Conservation (phyloP, 2,888 invertebrate species). For the Orchesellides sinensis region DNA sequence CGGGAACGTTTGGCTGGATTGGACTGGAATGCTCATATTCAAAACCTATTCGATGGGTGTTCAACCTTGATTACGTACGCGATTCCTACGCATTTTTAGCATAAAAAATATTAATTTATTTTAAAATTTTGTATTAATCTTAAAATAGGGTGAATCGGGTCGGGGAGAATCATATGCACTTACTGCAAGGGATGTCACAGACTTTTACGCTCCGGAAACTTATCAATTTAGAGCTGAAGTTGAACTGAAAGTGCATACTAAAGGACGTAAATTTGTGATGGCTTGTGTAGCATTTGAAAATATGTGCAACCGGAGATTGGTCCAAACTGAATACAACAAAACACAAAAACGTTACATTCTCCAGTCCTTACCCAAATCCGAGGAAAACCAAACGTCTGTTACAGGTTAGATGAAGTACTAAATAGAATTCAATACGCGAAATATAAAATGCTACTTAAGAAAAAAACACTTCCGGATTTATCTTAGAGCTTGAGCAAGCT, state of each 20-base stretch:
- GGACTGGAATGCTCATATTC: conserved; percentile 35
- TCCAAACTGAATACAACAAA: background rate
- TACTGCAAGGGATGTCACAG: background rate
- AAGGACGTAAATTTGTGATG: background rate
- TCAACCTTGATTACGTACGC: conserved; percentile 25
- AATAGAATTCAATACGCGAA: background rate
- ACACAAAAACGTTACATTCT: conserved; percentile 8
- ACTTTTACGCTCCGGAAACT: conserved; percentile 16
- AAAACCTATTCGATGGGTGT: conserved; percentile 47
- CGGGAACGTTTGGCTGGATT: conserved; percentile 16
- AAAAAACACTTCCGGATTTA: too few relatives aligned
- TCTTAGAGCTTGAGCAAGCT: conserved; percentile 22
- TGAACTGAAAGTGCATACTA: background rate
- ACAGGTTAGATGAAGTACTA: conserved; percentile 9
- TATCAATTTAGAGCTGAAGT: conserved; percentile 31
- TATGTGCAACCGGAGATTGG: conserved; percentile 31
- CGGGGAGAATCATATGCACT: conserved; percentile 5
- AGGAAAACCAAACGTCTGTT: conserved; percentile 26
- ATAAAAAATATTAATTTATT: too few relatives aligned
- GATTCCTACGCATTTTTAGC: background rate
- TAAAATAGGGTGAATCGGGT: conserved; percentile 4
- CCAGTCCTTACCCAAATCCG: background rate
- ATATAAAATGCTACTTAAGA: background rate
- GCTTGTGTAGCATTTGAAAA: conserved; percentile 31
- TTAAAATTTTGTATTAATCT: too few relatives aligned